phyloP scores from a whole-genome alignment of 2,797 vertebrate species.

The Phylloscopus collybita region DNA sequence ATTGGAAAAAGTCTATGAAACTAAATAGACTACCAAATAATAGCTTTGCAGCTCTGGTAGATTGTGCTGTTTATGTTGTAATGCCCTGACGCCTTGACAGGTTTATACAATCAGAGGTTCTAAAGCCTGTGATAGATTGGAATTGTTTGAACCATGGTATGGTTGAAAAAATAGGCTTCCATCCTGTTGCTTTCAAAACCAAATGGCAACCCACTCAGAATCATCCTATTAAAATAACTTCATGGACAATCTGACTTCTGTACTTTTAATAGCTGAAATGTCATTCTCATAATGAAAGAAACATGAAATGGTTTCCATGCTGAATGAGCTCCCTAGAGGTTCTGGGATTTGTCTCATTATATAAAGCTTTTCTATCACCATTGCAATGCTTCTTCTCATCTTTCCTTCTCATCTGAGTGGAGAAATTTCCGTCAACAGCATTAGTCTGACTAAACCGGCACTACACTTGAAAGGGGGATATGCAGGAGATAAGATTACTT shows the following conservation, averaged over 20 bases:
- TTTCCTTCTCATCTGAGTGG: conserved; percentile 69
- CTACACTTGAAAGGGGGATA: conserved; percentile 52
- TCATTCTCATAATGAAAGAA: conserved; percentile 73
- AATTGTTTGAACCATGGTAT: conserved; percentile 45
- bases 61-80: conserved; percentile 70
- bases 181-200: conserved; percentile 45
- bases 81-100: conserved; percentile 70
- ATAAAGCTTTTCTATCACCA: conserved; percentile 71
- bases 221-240: conserved; percentile 65
- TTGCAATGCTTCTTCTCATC: conserved; percentile 68
- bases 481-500: conserved; percentile 68
- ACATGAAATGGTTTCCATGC: conserved; percentile 70
- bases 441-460: conserved; percentile 63
- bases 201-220: conserved; percentile 33
- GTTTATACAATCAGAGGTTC: conserved; percentile 69
- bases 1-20: conserved; percentile 74
- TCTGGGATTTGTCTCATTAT: conserved; percentile 77
- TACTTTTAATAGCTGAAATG: conserved; percentile 70
- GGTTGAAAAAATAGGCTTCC: conserved; percentile 39
- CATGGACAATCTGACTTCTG: conserved; percentile 57
- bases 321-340: conserved; percentile 70
- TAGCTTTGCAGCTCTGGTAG: conserved; percentile 65
- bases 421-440: conserved; percentile 75
- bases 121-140: conserved; percentile 67
- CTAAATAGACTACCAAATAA: conserved; percentile 72